Evolutionary conservation across 2,888 invertebrate species (phyloP), one percentile per base, ranked within the genome.

Genomic region (Xestia sexstrigata): DNA sequence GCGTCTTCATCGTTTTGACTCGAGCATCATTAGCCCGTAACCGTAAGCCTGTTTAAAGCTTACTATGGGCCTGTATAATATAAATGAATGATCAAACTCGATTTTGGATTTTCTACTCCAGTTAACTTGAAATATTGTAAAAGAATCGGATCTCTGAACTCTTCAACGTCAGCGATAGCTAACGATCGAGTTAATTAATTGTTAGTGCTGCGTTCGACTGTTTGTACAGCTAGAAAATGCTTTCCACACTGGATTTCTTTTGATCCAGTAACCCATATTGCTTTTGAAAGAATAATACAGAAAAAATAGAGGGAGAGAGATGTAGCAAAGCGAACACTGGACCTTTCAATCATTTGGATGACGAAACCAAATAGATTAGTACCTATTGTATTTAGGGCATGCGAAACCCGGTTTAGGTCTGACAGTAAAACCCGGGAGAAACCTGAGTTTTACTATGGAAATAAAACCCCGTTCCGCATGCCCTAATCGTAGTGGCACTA

Each of bases 101-200:
- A 58, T 45, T 45, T 74, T 58, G 15, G 42, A 70, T 74, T 45
- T 55, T 76, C 65, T 42, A 58, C 26, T 58, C 30, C 20, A 20
- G 9, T 13, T 45, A 63, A 62, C 39, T 78, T 67, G n/a, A 55
- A 68, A 26, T 63, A 52, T 58, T 39, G 8, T 58, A 26, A 73
- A 68, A 70, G 62, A 72, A 75, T 4, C 26, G 26, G 55, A 71
- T 55, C n/a, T 58, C 42, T 63, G 55, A 74, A 65, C 39, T 71
- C 23, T 76, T 66, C 45, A 26, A 52, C 66, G 52, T 70, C 58
- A 80, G 77, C 66, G 63, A 71, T 77, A 78, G 49, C 68, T 80
- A 77, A 82, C 63, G 74, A 73, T 80, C 35, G 30, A 47, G 55
- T 60, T 66, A 67, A 81, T 81, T 85, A 83, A 83, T 80, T 69